A percentile compares a stretch with the other conserved stretches of the same genome.
phyloP scores from a whole-genome alignment of 2,113 vertebrate genomes.

The Lonchura striata region DNA sequence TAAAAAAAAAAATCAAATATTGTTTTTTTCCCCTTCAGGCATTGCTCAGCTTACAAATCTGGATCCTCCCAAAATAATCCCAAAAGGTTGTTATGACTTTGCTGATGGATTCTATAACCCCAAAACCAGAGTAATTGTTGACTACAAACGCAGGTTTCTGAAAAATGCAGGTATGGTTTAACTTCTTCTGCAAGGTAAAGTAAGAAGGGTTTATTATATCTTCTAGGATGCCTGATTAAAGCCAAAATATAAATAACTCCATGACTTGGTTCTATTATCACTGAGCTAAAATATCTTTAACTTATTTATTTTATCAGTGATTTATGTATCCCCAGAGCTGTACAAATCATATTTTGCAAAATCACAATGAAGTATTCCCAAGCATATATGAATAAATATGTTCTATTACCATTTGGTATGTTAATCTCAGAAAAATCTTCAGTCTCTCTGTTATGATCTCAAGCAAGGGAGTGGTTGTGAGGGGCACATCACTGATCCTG shows the following conservation, averaged over 20 bases:
- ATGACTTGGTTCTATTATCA: background rate
- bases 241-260: background rate
- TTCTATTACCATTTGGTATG: background rate
- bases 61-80: slow-evolving; percentile 82
- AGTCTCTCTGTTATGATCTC: background rate
- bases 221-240: background rate
- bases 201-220: background rate
- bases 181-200: background rate
- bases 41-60: slow-evolving; percentile 84
- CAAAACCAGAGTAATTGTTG: slow-evolving; percentile 75
- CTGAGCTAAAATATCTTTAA: background rate
- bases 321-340: background rate
- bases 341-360: background rate
- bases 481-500: background rate
- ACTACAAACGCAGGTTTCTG: slow-evolving; percentile 80
- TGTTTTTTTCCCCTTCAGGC: slow-evolving; percentile 67
- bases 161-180: slow-evolving; percentile 85
- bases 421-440: slow-evolving; percentile 18
- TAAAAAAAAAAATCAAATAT: background rate
- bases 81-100: slow-evolving; percentile 87
- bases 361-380: slow-evolving; percentile 8
- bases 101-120: slow-evolving; percentile 94
- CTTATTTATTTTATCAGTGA: background rate
- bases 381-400: background rate
- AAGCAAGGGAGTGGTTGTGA: slow-evolving; percentile 3